Evolutionary conservation across 2,888 invertebrate genomes (phyloP), one percentile per base, ranked within the genome.

Genomic region (Hemaris fuciformis): DNA sequence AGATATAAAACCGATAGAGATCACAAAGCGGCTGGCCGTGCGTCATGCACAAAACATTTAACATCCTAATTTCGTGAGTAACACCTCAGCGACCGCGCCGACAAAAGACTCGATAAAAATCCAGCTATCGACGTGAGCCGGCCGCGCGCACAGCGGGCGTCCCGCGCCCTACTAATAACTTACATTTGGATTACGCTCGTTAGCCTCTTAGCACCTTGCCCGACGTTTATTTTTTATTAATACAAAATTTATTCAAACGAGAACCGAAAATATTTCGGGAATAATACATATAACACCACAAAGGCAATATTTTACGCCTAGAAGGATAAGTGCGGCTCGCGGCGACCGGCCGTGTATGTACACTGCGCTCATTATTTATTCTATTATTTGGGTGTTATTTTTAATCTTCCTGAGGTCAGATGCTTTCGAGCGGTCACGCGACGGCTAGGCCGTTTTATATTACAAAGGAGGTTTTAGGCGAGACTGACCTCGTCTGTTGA

Each of bases 111-210:
- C 87, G 88, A 89, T 89, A 90, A 86, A 85, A 85, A 88, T 88
- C 84, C 81, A 74, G 73, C 75, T 81, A 85, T 86, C 84, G 88
- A 85, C 77, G 80, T 76, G 60, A 65, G 66, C 38, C 60, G 66
- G 42, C 7, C 42, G 42, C 42, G 10, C 15, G n/a, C 6, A 70
- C 91, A 88, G 89, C 89, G 76, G 87, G 90, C 76, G 84, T 79
- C 79, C 68, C 69, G 69, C 79, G 76, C 70, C 76, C 84, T 80
- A 80, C 89, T 89, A 89, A 90, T 90, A 91, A 89, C 88, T 91
- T 91, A 91, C 89, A 88, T 85, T 85, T 81, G 86, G 90, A 91
- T 91, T 91, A 91, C 85, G 84, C 91, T 91, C 91, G 90, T 91
- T 91, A 91, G 88, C 82, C 88, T 89, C 90, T 91, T 91, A 88